Evolutionary conservation across 2,797 vertebrate genomes (phyloP).

Genomic region (Megaceryle alcyon): DNA sequence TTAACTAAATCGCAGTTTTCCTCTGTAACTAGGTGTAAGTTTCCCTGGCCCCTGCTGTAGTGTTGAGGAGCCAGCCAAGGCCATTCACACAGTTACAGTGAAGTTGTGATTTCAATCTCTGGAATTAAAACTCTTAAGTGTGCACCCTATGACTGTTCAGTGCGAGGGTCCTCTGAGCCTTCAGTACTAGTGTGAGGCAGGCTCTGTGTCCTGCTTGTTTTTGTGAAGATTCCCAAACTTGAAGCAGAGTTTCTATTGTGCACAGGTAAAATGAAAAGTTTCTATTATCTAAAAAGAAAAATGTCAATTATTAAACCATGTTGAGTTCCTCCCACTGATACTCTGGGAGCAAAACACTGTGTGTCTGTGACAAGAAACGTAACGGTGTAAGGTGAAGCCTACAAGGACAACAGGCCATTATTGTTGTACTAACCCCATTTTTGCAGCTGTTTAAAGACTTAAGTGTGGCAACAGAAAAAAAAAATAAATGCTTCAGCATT

Average conservation of each 20-base stretch:
- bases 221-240: neutral
- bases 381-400: neutral
- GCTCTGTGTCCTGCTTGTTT: neutral
- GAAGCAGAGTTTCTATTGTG: neutral
- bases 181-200: neutral
- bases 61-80: neutral
- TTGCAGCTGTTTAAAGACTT: no score
- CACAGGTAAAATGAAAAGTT: neutral
- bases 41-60: neutral
- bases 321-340: accelerated
- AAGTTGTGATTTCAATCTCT: neutral
- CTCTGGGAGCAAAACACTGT: neutral
- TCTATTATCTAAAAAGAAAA: no score
- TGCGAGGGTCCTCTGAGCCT: neutral
- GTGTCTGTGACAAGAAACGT: accelerated
- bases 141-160: neutral
- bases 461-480: neutral
- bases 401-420: accelerated
- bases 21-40: neutral
- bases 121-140: neutral
- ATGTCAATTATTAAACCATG: accelerated
- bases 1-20: slow-evolving; percentile 18
- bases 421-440: accelerated
- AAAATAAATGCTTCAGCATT: accelerated
- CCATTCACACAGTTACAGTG: neutral